Base-by-base conservation (phyloP, 2,113 vertebrate genomes). In the Paraplagusia blochii region DNA sequence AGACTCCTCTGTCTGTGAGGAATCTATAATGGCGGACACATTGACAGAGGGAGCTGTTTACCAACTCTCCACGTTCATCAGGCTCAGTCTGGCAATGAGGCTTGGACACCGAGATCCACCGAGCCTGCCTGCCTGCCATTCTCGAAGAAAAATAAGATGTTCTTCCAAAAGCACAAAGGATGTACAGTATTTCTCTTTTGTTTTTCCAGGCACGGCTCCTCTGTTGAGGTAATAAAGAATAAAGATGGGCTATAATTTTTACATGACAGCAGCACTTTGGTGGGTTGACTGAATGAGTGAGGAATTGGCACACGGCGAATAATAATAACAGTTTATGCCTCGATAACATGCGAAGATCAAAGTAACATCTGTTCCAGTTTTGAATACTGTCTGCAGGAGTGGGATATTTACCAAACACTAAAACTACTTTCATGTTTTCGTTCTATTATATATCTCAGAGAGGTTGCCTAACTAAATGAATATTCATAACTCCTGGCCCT, bases 401-500 rank as follows among this genome's bases (percentile, higher is more conserved):
- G 46, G 16, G 17, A 9, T 75, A 60, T 81, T 73, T 79, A 63
- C 72, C 38, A 67, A 69, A 69, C 39, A 50, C 46, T 35, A 39
- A 63, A 43, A 51, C 51, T 40, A 55, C 58, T 49, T 44, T 45
- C 9, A 44, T 50, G 58, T 59, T 38, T 77, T 69, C 57, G 72
- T 12, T 43, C 53, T 13, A 53, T 40, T 13, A 40, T 11, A 51
- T 55, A 39, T 35, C 12, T 40, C 38, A 40, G 38, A 57, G 45
- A 64, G 15, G 52, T 51, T 63, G 60, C 42, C 51, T 42, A 44
- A 16, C 43, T 58, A 55, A 55, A 70, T 79, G 52, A 59, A 76
- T 76, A 66, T 63, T 80, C 66, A 70, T 54, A 72, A 70, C 48
- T 17, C n/a, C 36, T 59, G 58, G 66, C 67, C 42, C 70, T 69